Conservation (phyloP, 2,797 vertebrate species). For the Bradypus variegatus region DNA sequence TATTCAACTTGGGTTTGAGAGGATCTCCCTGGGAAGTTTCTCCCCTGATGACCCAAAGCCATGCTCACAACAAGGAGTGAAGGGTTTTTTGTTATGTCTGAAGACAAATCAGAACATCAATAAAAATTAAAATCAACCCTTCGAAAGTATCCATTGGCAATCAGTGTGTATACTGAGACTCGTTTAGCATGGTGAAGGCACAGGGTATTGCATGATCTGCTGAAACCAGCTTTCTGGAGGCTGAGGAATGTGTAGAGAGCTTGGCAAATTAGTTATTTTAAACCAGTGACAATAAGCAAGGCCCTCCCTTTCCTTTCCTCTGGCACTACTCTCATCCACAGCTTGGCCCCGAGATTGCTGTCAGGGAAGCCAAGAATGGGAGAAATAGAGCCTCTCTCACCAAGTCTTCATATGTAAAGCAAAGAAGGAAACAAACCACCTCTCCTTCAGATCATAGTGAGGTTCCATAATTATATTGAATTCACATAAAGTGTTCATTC, state of each 20-base stretch:
- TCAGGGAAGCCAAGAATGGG: background rate
- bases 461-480: background rate
- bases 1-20: background rate
- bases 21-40: background rate
- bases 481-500: background rate
- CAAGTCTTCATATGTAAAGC: background rate
- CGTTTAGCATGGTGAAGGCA: background rate
- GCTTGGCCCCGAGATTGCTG: background rate
- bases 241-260: background rate
- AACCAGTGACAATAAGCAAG: background rate
- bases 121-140: constrained; percentile 28
- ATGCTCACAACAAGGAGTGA: background rate
- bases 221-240: background rate
- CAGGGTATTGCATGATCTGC: background rate
- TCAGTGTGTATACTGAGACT: background rate
- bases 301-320: background rate
- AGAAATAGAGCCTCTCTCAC: background rate
- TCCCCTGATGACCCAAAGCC: background rate
- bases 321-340: background rate
- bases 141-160: background rate
- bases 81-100: constrained; percentile 29
- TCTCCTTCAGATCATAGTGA: background rate
- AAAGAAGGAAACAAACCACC: background rate
- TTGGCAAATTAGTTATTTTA: background rate
- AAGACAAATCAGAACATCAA: constrained; percentile 34